A percentile compares a stretch with the other conserved stretches of the same genome.
phyloP scores from a whole-genome alignment of 2,797 vertebrate species.

The Orestias chungarensis region DNA sequence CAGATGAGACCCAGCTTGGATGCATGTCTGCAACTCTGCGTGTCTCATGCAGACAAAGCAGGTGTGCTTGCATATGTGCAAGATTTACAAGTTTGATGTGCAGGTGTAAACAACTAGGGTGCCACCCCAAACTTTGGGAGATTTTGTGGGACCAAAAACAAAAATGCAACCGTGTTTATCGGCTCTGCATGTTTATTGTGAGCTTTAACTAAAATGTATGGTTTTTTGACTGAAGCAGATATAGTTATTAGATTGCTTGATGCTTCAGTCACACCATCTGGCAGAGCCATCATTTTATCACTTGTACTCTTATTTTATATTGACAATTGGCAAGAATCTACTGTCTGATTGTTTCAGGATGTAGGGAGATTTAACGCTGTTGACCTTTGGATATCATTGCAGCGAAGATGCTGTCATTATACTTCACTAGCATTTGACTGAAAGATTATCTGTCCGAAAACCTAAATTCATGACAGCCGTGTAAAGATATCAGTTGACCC shows the following conservation, averaged over 20 bases:
- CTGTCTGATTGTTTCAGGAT: background rate
- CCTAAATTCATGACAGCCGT: slow-evolving; percentile 18
- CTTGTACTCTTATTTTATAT: slow-evolving; percentile 13
- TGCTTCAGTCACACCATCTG: slow-evolving; percentile 28
- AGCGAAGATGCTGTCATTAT: slow-evolving; percentile 42
- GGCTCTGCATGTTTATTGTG: background rate
- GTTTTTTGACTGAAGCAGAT: slow-evolving; percentile 23
- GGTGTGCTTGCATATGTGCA: slow-evolving; percentile 58
- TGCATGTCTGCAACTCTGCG: slow-evolving; percentile 64
- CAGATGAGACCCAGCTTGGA: slow-evolving; percentile 41
- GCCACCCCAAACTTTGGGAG: background rate
- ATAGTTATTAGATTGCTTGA: background rate
- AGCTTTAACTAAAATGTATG: slow-evolving; percentile 25
- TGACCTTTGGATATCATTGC: slow-evolving; percentile 29
- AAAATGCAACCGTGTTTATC: slow-evolving; percentile 2
- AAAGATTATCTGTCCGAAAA: slow-evolving; percentile 13
- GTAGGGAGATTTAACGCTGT: slow-evolving; percentile 12
- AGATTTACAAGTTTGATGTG: background rate
- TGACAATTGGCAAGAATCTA: slow-evolving; percentile 7
- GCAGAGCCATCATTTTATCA: slow-evolving; percentile 11
- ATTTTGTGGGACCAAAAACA: background rate
- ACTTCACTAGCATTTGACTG: slow-evolving; percentile 25
- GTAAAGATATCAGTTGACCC: slow-evolving; percentile 32
- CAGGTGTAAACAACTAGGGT: background rate
- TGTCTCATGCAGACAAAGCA: slow-evolving; percentile 58